Evolutionary conservation across 2,797 vertebrate species (phyloP), one percentile per base, ranked within the genome.

Genomic region (Mus caroli): DNA sequence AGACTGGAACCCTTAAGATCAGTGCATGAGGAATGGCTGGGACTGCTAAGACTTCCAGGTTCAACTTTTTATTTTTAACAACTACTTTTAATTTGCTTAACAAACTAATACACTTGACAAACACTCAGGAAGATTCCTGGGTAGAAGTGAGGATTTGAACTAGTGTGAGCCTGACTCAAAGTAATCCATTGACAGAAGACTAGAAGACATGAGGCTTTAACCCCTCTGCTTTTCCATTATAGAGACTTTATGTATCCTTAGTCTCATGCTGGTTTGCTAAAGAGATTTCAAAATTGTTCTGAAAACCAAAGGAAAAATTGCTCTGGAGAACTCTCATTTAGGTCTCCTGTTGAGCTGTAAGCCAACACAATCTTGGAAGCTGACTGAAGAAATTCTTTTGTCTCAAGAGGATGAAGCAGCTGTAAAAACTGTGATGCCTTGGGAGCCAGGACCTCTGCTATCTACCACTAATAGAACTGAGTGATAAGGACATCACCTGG

Each of bases 221-320:
- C 22, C 43, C 20, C 43, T 79, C 82, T 86, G 50, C 73, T 84
- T 95, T 94, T 79, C 90, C 83, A 84, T 94, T 84, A 76, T 58
- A 6, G 69, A 91, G 56, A 69, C 10, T 14, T 50, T 75, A 43
- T 19, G 75, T 56, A 54, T 92, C 77, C 46, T 91, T 82, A 75
- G 85, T 40, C 86, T 97, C 94, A 79, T n/a, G 69, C 86, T 92
- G 89, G 56, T 60, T 88, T 67, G 62, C 37, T 76, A 94, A 95
- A 95, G 28, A 77, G 67, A 90, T 37, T 71, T 58, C 31, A 88
- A 91, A 93, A 58, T 67, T 93, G 95, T 95, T 95, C 82, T 67
- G 91, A 92, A 97, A 94, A 76, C 79, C 1, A 3, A 93, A 91
- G 76, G 62, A 91, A 92, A 95, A 96, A 88, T 92, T 62, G 91